These are phyloP conservation scores for Doris montereyensis DNA, from an alignment of 2,888 invertebrate genomes.

Conservation along the genomic window DNA sequence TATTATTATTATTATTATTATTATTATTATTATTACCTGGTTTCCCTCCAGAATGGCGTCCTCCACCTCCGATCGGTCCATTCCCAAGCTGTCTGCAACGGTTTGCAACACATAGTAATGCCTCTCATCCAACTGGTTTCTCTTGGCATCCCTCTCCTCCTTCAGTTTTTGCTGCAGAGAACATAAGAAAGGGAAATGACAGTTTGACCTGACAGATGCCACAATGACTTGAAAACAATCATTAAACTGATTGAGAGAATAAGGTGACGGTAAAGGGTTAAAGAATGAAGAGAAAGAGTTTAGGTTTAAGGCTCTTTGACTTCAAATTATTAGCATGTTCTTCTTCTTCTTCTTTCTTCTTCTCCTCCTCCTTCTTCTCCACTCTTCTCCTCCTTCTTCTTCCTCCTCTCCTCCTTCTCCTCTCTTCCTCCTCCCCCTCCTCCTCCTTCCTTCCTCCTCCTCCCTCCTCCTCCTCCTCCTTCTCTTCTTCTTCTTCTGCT, in stretches of 20 bases:
- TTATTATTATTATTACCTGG: constrained; percentile 70
- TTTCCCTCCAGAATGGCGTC: constrained; percentile 71
- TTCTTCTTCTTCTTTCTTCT: not conserved
- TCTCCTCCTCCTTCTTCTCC: not conserved
- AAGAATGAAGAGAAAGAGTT: too few species aligned
- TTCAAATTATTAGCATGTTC: not conserved
- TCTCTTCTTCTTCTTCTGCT: too few species aligned
- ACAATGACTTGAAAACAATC: too few species aligned
- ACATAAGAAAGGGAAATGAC: not conserved
- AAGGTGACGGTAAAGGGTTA: too few species aligned
- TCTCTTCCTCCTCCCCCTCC: not conserved
- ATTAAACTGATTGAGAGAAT: too few species aligned
- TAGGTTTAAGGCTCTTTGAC: not conserved
- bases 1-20: too few species aligned
- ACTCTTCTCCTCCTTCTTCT: not conserved
- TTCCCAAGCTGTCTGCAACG: constrained; percentile 70
- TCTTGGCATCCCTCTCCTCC: constrained; percentile 71
- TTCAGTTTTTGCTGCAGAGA: constrained; percentile 71
- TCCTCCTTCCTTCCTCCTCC: not conserved
- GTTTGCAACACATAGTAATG: constrained; percentile 71
- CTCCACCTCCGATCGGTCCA: constrained; percentile 71
- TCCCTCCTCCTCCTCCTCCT: not conserved
- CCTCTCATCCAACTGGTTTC: constrained; percentile 71
- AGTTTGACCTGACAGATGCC: too few species aligned
- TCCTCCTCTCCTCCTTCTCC: not conserved